These are phyloP conservation scores for Daboia siamensis DNA, from an alignment of 2,113 vertebrate genomes.

Conservation along the genomic window DNA sequence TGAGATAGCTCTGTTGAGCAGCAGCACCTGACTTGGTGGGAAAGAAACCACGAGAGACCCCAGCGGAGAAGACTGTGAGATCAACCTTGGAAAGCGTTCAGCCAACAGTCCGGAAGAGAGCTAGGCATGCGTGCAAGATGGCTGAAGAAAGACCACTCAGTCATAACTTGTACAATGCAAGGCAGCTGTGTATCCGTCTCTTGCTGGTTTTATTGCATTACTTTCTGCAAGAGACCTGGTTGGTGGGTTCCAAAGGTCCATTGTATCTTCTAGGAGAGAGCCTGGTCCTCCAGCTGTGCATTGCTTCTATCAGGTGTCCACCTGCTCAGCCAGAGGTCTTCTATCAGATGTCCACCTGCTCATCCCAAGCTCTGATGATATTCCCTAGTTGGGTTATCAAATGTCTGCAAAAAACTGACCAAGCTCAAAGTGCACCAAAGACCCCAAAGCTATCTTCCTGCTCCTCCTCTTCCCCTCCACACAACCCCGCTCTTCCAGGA, in stretches of 20 bases:
- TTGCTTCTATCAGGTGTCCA: not conserved
- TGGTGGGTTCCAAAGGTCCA: not conserved
- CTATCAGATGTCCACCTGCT: not conserved
- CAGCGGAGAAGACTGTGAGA: not conserved
- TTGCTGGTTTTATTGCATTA: not conserved
- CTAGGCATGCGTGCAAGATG: not conserved
- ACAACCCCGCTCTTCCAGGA: too few species aligned
- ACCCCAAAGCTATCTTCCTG: too few species aligned
- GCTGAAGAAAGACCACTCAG: too few species aligned
- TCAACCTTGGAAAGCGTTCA: not conserved
- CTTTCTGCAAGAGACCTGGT: not conserved
- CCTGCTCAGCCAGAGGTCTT: not conserved
- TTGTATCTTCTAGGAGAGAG: too few species aligned
- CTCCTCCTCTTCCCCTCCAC: too few species aligned
- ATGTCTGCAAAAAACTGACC: not conserved
- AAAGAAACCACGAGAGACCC: not conserved
- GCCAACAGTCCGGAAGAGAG: not conserved
- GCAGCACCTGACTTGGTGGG: not conserved
- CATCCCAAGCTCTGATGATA: not conserved
- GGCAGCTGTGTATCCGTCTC: not conserved
- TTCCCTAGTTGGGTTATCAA: not conserved
- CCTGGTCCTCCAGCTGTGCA: too few species aligned
- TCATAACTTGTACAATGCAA: not conserved
- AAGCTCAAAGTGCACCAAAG: too few species aligned
- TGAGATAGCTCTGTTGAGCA: not conserved